These are phyloP conservation scores for Lysandra bellargus DNA, from an alignment of 2,888 invertebrate species.

Conservation along the genomic window DNA sequence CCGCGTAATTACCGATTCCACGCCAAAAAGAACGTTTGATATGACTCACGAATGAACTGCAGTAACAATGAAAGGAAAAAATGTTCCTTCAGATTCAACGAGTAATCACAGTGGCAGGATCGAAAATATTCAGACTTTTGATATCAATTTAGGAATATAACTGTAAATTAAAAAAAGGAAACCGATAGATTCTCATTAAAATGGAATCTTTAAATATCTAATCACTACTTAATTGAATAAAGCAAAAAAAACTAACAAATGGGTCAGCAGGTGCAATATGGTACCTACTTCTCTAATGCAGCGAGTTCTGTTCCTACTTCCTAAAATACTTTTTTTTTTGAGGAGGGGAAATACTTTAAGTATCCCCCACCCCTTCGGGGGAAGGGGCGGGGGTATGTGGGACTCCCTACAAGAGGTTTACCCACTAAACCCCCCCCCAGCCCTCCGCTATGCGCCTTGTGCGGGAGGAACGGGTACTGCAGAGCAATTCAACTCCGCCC, in stretches of 20 bases:
- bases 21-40: slow-evolving; percentile 50
- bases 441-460: no score
- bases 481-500: no score
- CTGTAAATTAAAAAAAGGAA: no score
- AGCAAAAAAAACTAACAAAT: background rate
- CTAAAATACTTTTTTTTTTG: no score
- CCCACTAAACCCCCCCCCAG: no score
- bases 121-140: background rate
- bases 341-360: no score
- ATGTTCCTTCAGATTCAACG: background rate
- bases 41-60: slow-evolving; percentile 16
- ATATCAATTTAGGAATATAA: background rate
- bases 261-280: background rate
- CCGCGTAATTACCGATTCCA: slow-evolving; percentile 63
- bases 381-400: no score
- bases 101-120: background rate
- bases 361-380: no score
- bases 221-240: background rate
- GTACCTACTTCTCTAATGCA: background rate
- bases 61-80: slow-evolving; percentile 4
- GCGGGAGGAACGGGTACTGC: no score
- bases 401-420: no score
- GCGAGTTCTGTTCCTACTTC: no score
- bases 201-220: background rate
- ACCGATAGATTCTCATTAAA: background rate